Percentiles rank a stretch among this genome's conserved stretches.
phyloP scores from a whole-genome alignment of 1,140 invertebrate species.

The Proctacanthus coquilletti region DNA sequence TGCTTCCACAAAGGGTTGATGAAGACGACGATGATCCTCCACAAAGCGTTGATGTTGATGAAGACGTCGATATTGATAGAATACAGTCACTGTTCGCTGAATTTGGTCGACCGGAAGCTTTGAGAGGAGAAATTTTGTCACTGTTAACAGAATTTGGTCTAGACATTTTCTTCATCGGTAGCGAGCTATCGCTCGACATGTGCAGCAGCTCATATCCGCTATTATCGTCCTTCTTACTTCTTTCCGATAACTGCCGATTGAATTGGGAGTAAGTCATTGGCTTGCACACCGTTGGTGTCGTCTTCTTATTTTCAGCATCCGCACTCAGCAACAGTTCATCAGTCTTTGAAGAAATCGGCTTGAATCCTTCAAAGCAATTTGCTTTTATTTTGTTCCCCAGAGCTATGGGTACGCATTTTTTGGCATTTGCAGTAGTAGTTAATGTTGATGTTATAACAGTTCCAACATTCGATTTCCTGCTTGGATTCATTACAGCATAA shows the following conservation, averaged over 20 bases:
- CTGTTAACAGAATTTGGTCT: conserved; percentile 23
- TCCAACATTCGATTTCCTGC: conserved; percentile 2
- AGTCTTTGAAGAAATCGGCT: conserved; percentile 6
- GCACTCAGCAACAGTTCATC: too few relatives aligned
- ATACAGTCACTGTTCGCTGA: conserved; percentile 5
- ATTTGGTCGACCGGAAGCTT: conserved; percentile 1
- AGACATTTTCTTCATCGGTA: conserved; percentile 16
- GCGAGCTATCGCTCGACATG: conserved; percentile 24
- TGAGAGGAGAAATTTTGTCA: conserved; percentile 12
- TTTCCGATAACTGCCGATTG: too few relatives aligned
- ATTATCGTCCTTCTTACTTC: not conserved
- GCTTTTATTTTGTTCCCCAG: not conserved
- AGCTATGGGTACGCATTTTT: not conserved
- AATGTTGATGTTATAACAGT: conserved; percentile 1
- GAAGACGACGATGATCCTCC: conserved; percentile 5
- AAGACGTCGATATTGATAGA: conserved; percentile 3
- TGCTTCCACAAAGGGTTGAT: not conserved
- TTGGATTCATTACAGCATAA: conserved; percentile 2
- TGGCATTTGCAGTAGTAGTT: not conserved
- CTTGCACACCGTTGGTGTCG: too few relatives aligned
- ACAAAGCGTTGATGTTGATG: conserved; percentile 5
- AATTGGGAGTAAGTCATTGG: too few relatives aligned
- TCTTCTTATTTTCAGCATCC: too few relatives aligned
- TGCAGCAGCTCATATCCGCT: conserved; percentile 21
- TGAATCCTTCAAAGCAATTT: conserved; percentile 2